These are phyloP conservation scores for Mycalesis mineus DNA, from an alignment of 2,888 invertebrate genomes.

Conservation along the genomic window DNA sequence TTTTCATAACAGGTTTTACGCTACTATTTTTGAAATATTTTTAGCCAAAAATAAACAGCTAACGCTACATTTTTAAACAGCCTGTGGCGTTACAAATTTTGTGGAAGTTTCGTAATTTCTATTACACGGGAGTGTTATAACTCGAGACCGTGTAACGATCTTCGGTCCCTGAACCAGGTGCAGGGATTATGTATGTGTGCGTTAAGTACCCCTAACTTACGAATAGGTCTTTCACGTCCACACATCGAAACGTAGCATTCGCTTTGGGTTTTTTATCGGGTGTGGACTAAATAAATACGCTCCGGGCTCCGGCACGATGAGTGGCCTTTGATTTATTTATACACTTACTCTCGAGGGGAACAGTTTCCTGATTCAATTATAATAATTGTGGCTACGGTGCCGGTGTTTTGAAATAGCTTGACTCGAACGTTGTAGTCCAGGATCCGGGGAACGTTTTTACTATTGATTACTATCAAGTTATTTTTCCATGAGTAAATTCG, in stretches of 20 bases:
- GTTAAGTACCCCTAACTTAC: no score
- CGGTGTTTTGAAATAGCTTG: conserved; percentile 33
- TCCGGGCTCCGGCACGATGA: conserved; percentile 40
- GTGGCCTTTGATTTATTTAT: conserved; percentile 60
- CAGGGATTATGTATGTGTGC: not conserved
- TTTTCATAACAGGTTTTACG: no score
- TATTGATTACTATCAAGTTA: no score
- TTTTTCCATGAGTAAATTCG: no score
- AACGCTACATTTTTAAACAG: not conserved
- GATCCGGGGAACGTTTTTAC: no score
- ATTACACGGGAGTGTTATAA: conserved; percentile 29
- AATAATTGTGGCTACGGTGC: conserved; percentile 48
- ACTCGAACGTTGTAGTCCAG: conserved; percentile 27
- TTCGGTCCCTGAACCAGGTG: conserved; percentile 7
- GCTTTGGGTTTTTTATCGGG: conserved; percentile 41
- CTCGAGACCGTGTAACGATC: conserved; percentile 13
- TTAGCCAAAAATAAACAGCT: not conserved
- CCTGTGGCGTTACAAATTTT: conserved; percentile 24
- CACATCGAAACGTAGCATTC: conserved; percentile 29
- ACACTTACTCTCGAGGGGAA: conserved; percentile 47
- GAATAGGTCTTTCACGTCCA: conserved; percentile 29
- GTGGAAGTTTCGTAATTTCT: conserved; percentile 37
- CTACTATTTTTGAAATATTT: no score
- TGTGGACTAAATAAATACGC: conserved; percentile 52
- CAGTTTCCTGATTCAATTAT: conserved; percentile 67